phyloP scores from a whole-genome alignment of 2,888 invertebrate genomes.

The Drepana falcataria region DNA sequence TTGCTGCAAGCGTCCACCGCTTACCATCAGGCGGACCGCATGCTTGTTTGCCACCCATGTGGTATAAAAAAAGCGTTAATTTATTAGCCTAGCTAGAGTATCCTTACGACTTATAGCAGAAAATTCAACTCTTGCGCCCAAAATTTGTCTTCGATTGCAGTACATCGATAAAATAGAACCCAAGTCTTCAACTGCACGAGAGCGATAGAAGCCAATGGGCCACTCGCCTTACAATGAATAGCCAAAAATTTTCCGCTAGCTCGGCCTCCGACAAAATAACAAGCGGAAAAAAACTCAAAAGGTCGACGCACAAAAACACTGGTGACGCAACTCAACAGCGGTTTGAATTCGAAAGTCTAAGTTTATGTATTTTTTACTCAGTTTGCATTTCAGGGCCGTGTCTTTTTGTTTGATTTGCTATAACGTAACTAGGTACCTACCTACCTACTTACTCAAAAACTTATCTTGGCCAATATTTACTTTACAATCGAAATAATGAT shows the following conservation, averaged over 20 bases:
- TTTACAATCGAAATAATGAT: not conserved
- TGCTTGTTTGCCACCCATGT: too few relatives aligned
- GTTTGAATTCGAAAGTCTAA: constrained; percentile 16
- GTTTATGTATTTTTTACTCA: constrained; percentile 13
- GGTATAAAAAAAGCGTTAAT: too few relatives aligned
- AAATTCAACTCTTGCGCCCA: too few relatives aligned
- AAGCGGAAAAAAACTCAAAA: constrained; percentile 12
- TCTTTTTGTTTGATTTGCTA: constrained; percentile 11
- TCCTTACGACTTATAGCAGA: too few relatives aligned
- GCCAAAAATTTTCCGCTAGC: constrained; percentile 21
- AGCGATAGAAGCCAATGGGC: not conserved
- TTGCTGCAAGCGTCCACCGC: too few relatives aligned
- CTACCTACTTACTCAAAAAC: not conserved
- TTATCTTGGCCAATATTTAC: not conserved
- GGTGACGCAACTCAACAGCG: constrained; percentile 6
- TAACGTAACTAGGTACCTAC: constrained; percentile 3
- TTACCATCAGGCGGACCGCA: too few relatives aligned
- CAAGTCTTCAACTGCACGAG: too few relatives aligned
- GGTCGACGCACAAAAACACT: constrained; percentile 17
- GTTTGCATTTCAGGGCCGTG: constrained; percentile 12
- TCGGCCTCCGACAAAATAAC: constrained; percentile 10
- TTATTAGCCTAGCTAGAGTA: too few relatives aligned
- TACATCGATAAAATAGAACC: too few relatives aligned
- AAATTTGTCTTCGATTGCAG: too few relatives aligned
- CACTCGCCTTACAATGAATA: constrained; percentile 6